phyloP scores from a whole-genome alignment of 1,140 invertebrate genomes.

The Rhopalosiphum maidis region DNA sequence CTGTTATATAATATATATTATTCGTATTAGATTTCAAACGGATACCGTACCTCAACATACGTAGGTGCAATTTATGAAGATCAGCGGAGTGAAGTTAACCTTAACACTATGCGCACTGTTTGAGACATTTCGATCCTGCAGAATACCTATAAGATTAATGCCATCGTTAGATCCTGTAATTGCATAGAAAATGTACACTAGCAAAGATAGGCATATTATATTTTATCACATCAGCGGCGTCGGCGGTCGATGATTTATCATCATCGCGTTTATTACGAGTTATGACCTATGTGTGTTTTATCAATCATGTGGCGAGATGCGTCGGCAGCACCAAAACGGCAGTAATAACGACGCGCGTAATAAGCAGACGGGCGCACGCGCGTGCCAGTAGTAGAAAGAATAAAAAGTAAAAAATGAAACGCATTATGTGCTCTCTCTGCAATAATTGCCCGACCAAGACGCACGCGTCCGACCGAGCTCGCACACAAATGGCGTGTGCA shows the following conservation, averaged over 20 bases:
- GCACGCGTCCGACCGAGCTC: not conserved
- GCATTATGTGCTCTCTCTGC: not conserved
- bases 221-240: not conserved
- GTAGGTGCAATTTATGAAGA: no score
- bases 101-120: no score
- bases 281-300: constrained; percentile 34
- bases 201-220: not conserved
- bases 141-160: no score
- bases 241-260: constrained; percentile 23
- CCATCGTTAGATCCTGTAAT: no score
- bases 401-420: constrained; percentile 9
- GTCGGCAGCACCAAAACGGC: constrained; percentile 22
- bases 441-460: constrained; percentile 7
- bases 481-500: not conserved
- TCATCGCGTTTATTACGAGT: not conserved
- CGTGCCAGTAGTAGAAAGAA: not conserved
- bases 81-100: no score
- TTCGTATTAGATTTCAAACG: no score
- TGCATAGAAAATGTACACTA: not conserved
- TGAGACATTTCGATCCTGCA: no score
- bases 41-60: no score
- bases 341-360: constrained; percentile 44
- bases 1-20: no score
- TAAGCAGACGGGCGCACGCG: not conserved
- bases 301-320: constrained; percentile 25